Evolutionary conservation across 2,113 vertebrate genomes (phyloP).

Genomic region (Tupaia chinensis): DNA sequence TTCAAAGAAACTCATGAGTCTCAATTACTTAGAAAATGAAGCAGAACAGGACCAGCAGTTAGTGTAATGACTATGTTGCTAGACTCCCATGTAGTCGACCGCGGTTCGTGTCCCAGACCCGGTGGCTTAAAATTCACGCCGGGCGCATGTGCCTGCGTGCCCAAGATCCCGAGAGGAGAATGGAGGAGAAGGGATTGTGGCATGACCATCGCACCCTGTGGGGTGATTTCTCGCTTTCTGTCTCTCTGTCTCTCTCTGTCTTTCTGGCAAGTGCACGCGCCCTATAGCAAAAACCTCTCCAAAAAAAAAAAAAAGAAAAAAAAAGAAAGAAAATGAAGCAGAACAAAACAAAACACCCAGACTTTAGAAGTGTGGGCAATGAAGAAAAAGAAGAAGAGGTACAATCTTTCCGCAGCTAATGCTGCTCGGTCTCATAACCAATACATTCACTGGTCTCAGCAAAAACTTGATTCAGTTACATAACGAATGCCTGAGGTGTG

Average conservation of each 20-base stretch:
- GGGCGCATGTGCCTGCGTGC: too few species aligned
- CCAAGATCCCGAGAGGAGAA: too few species aligned
- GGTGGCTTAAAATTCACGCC: too few species aligned
- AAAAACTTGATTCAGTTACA: slow-evolving; percentile 11
- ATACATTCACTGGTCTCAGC: neutral
- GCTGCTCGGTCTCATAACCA: neutral
- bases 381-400: neutral
- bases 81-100: too few species aligned
- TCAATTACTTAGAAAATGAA: neutral
- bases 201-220: too few species aligned
- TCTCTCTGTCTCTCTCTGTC: too few species aligned
- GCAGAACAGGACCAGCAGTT: neutral
- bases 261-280: too few species aligned
- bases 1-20: neutral
- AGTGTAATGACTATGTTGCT: too few species aligned
- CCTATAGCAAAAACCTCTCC: too few species aligned
- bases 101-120: too few species aligned
- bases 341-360: neutral
- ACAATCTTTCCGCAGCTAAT: neutral
- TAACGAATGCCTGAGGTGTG: neutral
- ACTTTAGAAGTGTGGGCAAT: neutral
- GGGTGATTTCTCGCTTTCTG: too few species aligned
- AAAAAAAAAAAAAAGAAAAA: neutral
- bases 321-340: neutral
- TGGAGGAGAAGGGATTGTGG: too few species aligned